phyloP scores from a whole-genome alignment of 1,140 invertebrate genomes.

The Drosophila nigromelanica region DNA sequence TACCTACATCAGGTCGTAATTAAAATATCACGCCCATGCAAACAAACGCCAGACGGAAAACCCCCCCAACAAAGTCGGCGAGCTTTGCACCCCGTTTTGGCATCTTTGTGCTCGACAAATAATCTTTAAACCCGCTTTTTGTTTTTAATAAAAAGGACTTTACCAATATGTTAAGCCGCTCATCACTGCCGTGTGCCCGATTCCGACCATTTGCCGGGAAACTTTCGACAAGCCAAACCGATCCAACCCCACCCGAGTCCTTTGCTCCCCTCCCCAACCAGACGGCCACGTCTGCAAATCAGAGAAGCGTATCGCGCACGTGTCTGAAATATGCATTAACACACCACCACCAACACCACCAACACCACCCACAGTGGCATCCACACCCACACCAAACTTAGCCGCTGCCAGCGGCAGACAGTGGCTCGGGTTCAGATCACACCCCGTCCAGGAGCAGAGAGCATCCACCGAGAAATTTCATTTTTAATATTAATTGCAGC shows the following conservation, averaged over 20 bases:
- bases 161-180: constrained; percentile 79
- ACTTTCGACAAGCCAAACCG: constrained; percentile 8
- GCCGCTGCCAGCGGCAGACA: constrained; percentile 19
- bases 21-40: constrained; percentile 79
- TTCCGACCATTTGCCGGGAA: constrained; percentile 14
- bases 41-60: constrained; percentile 47
- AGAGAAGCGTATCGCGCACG: constrained; percentile 78
- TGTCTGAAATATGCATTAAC: constrained; percentile 82
- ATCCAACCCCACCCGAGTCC: not conserved
- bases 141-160: constrained; percentile 72
- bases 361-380: constrained; percentile 23
- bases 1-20: constrained; percentile 68
- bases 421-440: constrained; percentile 26
- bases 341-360: constrained; percentile 45
- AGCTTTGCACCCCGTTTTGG: not conserved
- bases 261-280: not conserved
- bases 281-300: constrained; percentile 55
- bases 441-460: constrained; percentile 28
- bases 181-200: no score
- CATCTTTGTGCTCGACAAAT: constrained; percentile 49
- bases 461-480: constrained; percentile 60
- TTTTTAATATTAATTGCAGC: constrained; percentile 81
- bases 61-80: not conserved
- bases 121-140: constrained; percentile 70
- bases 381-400: constrained; percentile 27